These are phyloP conservation scores for Xiphophorus maculatus DNA, from an alignment of 2,113 vertebrate genomes.

Conservation along the genomic window DNA sequence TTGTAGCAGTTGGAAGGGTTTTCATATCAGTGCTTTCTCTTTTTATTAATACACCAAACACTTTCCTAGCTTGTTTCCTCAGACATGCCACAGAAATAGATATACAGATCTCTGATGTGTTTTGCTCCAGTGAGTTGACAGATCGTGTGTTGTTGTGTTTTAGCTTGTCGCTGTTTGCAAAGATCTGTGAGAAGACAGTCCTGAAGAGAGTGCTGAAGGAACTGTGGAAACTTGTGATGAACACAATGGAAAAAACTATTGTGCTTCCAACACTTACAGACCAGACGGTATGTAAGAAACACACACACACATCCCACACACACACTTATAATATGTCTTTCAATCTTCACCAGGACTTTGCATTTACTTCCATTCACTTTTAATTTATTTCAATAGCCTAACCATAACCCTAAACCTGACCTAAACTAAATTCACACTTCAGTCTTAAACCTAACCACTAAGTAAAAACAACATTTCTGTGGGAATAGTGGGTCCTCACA, in stretches of 20 bases:
- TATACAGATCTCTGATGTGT: not conserved
- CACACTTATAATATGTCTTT: too few relatives aligned
- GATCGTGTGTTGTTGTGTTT: slow-evolving; percentile 38
- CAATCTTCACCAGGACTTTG: too few relatives aligned
- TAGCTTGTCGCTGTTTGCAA: slow-evolving; percentile 95
- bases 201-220: slow-evolving; percentile 97
- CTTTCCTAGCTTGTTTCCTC: not conserved
- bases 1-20: not conserved
- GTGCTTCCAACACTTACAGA: slow-evolving; percentile 93
- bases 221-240: slow-evolving; percentile 98
- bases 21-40: not conserved
- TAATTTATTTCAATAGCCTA: too few relatives aligned
- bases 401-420: too few relatives aligned
- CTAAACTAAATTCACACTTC: too few relatives aligned
- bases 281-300: slow-evolving; percentile 86
- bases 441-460: too few relatives aligned
- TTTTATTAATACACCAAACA: not conserved
- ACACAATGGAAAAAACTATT: slow-evolving; percentile 97
- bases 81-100: not conserved
- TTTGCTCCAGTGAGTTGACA: slow-evolving; percentile 37
- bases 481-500: too few relatives aligned
- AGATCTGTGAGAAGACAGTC: slow-evolving; percentile 98
- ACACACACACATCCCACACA: not conserved
- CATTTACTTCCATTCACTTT: too few relatives aligned
- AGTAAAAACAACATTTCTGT: too few relatives aligned